A percentile compares a stretch with the other conserved stretches of the same genome.
Conservation (phyloP, 2,797 vertebrate genomes). For the Crypturellus tataupa region DNA sequence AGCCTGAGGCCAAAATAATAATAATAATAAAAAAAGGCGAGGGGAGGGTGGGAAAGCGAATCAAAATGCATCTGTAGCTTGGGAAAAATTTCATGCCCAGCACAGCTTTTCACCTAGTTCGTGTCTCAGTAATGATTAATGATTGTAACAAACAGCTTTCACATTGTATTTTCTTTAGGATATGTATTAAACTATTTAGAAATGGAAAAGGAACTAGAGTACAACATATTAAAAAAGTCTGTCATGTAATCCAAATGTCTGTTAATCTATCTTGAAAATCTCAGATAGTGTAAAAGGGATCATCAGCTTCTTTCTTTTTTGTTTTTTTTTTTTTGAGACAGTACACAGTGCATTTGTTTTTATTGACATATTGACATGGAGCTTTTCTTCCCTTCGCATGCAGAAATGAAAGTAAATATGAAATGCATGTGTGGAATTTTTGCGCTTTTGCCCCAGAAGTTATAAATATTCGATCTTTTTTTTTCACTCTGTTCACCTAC, state of each 20-base stretch:
- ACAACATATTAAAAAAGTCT: neutral
- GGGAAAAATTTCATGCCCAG: neutral
- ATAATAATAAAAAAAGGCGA: neutral
- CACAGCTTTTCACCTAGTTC: neutral
- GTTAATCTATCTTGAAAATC: neutral
- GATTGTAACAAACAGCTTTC: neutral
- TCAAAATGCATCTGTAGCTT: neutral
- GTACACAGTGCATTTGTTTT: neutral
- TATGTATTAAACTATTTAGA: neutral
- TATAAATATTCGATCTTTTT: neutral
- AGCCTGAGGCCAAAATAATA: neutral
- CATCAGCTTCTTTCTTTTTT: too few relatives aligned
- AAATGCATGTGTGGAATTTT: neutral
- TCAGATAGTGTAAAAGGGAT: neutral
- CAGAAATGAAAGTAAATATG: neutral
- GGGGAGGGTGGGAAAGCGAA: neutral
- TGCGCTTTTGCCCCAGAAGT: neutral
- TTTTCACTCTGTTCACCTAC: neutral
- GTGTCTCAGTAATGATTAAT: neutral
- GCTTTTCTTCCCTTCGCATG: neutral
- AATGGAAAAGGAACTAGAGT: neutral
- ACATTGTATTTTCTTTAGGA: neutral
- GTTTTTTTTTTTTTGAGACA: neutral
- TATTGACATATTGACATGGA: neutral
- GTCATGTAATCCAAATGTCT: neutral